A percentile compares a stretch with the other conserved stretches of the same genome.
phyloP scores from a whole-genome alignment of 2,888 invertebrate genomes.

The Tetragonula carbonaria region DNA sequence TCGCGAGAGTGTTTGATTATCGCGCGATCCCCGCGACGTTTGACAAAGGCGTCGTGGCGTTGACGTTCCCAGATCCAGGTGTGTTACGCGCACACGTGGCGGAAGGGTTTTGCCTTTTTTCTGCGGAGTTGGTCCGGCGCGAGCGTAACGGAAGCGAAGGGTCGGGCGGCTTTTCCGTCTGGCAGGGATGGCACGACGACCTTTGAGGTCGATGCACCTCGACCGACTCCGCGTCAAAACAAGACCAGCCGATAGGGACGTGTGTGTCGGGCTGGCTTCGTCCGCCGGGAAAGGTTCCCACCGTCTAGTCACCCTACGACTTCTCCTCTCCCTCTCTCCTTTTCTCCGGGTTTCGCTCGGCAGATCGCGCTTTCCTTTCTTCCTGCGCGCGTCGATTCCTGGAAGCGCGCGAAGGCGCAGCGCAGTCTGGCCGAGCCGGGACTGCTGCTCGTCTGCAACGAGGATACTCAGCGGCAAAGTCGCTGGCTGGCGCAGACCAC shows the following conservation, averaged over 20 bases:
- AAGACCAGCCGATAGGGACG: slow-evolving; percentile 75
- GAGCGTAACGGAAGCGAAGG: slow-evolving; percentile 43
- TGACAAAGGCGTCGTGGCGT: not conserved
- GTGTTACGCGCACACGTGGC: slow-evolving; percentile 44
- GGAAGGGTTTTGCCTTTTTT: slow-evolving; percentile 40
- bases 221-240: slow-evolving; percentile 79
- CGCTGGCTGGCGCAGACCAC: slow-evolving; percentile 38
- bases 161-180: slow-evolving; percentile 59
- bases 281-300: slow-evolving; percentile 79
- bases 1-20: not conserved
- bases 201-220: slow-evolving; percentile 83
- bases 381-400: slow-evolving; percentile 72
- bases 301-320: slow-evolving; percentile 80
- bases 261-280: slow-evolving; percentile 64
- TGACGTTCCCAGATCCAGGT: slow-evolving; percentile 45
- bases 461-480: slow-evolving; percentile 67
- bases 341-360: too few species aligned
- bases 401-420: slow-evolving; percentile 79
- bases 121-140: slow-evolving; percentile 10
- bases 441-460: slow-evolving; percentile 71
- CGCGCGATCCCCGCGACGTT: not conserved
- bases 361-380: slow-evolving; percentile 55
- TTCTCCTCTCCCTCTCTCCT: slow-evolving; percentile 22
- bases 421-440: slow-evolving; percentile 79
- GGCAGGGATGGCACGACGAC: slow-evolving; percentile 78